Evolutionary conservation across 2,888 invertebrate species (phyloP).

Genomic region (Bruchidius siliquastri): DNA sequence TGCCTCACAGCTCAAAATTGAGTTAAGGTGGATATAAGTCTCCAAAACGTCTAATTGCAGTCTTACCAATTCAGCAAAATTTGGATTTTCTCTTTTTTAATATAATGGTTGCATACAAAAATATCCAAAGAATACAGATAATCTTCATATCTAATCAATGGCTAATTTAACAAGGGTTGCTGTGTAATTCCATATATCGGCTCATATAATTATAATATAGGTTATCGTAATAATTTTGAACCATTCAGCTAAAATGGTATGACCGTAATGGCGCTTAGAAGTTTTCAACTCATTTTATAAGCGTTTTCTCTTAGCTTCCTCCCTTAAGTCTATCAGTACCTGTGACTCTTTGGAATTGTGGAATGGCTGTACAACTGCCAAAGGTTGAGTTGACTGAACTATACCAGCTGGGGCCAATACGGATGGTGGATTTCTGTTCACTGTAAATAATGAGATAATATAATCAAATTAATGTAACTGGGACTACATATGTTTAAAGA

Average conservation of each 20-base stretch:
- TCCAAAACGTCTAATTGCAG: neutral
- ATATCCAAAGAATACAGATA: too few species aligned
- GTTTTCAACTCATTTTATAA: neutral
- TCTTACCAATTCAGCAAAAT: neutral
- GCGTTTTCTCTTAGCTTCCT: constrained; percentile 34
- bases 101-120: too few species aligned
- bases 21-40: neutral
- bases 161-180: too few species aligned
- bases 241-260: neutral
- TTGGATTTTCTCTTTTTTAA: neutral
- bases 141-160: too few species aligned
- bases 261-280: neutral
- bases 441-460: constrained; percentile 37
- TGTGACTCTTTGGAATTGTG: constrained; percentile 47
- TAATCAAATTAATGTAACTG: too few species aligned
- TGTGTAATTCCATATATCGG: too few species aligned
- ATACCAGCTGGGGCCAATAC: constrained; percentile 48
- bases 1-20: neutral
- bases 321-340: constrained; percentile 42
- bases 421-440: constrained; percentile 42
- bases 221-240: too few species aligned
- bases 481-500: too few species aligned
- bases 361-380: constrained; percentile 41
- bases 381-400: constrained; percentile 47
- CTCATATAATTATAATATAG: too few species aligned